A percentile compares a stretch with the other conserved stretches of the same genome.
phyloP scores from a whole-genome alignment of 2,113 vertebrate species.

The Tinamus guttatus region DNA sequence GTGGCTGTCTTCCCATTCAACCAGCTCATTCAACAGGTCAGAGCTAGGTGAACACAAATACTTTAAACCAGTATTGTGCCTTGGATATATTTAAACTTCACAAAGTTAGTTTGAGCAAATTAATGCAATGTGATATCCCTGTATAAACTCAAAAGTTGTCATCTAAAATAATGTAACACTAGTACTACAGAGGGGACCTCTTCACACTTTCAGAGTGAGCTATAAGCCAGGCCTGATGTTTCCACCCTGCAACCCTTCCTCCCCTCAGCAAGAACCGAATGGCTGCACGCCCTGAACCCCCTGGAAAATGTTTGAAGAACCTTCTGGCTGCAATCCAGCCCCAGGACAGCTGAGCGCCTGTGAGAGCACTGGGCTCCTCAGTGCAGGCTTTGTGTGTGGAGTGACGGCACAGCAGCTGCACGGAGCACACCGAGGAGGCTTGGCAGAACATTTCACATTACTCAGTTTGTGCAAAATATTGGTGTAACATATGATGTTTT shows the following conservation, averaged over 20 bases:
- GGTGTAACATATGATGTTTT: neutral
- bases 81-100: neutral
- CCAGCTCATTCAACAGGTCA: neutral
- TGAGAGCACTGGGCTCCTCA: neutral
- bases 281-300: too few species aligned
- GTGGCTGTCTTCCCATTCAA: neutral
- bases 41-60: neutral
- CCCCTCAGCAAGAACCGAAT: neutral
- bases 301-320: neutral
- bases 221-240: neutral
- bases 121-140: neutral
- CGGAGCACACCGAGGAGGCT: neutral
- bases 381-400: slow-evolving; percentile 18
- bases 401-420: slow-evolving; percentile 22
- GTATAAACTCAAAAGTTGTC: neutral
- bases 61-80: neutral
- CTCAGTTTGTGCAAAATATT: slow-evolving; percentile 30
- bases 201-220: neutral
- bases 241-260: neutral
- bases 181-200: neutral
- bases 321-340: slow-evolving; percentile 25
- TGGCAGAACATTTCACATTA: slow-evolving; percentile 7
- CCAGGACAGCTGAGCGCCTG: neutral
- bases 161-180: neutral
- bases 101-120: neutral